Base-by-base conservation (phyloP, 2,113 vertebrate genomes). In the Mixornis gularis region DNA sequence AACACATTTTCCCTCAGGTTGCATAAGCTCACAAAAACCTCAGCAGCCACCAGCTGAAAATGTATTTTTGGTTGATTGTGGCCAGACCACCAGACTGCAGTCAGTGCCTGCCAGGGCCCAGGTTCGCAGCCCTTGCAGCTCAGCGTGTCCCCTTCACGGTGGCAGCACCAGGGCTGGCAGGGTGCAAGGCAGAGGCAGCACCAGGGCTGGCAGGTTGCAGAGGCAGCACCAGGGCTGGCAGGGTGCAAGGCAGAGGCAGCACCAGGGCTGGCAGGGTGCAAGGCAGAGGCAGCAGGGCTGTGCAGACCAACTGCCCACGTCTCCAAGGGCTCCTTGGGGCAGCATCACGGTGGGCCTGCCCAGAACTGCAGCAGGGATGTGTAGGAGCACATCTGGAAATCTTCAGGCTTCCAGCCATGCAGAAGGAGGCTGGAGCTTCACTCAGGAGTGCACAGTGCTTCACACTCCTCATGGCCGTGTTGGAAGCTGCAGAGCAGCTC, bases 31-130 rank as follows among this genome's bases (percentile, higher is more conserved):
- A 85, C 29, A 41, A 85, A 79, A 85, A 72, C 68, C 71, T 79
- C 79, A 87, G 80, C 73, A 79, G 84, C 53, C 53, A 86, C 44
- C 41, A 82, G 82, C 34, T 91, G 74, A 76, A 91, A 53, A 26
- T 48, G 46, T 46, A 51, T 22, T 65, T 93, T 82, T 58, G 38
- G 27, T 20, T 74, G 65, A 44, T 2, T 59, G 41, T 27, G 52
- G 74, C 19, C 72, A 81, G 66, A 29, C 9, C 53, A 84, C 44
- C 1, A 1, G 58, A 15, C 21, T 55, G 62, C 70, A 74, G 48
- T n/a, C 1, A 26, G 43, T 36, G 69, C 48, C 60, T 78, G 58
- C 63, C 11, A 26, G 30, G 34, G 46, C 52, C 27, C 0, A 2
- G 32, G 38, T 36, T 21, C 48, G 40, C 70, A 89, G 65, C 65